These are phyloP conservation scores for Mus caroli DNA, from an alignment of 2,797 vertebrate species.

Conservation along the genomic window DNA sequence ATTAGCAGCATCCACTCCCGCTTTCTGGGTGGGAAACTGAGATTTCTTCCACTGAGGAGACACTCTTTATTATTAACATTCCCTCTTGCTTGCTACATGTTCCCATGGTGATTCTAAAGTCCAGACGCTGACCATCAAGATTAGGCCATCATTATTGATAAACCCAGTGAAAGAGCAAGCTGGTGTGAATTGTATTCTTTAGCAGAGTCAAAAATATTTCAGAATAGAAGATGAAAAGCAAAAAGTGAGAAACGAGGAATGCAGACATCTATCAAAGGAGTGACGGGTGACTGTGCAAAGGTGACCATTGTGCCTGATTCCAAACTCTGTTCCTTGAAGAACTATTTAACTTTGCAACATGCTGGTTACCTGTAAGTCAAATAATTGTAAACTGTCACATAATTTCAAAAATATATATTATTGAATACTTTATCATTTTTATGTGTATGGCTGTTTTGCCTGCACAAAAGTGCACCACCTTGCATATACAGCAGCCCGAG, in stretches of 20 bases:
- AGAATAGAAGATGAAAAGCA: neutral
- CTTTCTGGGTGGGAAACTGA: neutral
- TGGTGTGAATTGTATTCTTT: neutral
- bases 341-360: slow-evolving; percentile 3
- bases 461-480: too few relatives aligned
- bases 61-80: neutral
- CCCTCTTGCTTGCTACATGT: neutral
- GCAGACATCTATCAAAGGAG: neutral
- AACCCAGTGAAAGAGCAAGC: neutral
- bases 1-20: neutral
- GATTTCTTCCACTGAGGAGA: neutral
- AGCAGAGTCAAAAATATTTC: neutral
- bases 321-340: slow-evolving; percentile 21
- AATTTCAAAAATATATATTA: neutral
- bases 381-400: slow-evolving; percentile 1
- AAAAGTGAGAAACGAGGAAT: neutral
- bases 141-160: neutral
- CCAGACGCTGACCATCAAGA: neutral
- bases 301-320: neutral
- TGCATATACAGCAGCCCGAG: neutral
- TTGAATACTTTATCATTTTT: neutral
- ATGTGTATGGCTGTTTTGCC: neutral
- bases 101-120: neutral
- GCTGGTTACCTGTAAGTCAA: neutral
- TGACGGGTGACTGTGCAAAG: neutral